Base-by-base conservation (phyloP, 2,113 vertebrate species). In the Ariopsis seemanni region DNA sequence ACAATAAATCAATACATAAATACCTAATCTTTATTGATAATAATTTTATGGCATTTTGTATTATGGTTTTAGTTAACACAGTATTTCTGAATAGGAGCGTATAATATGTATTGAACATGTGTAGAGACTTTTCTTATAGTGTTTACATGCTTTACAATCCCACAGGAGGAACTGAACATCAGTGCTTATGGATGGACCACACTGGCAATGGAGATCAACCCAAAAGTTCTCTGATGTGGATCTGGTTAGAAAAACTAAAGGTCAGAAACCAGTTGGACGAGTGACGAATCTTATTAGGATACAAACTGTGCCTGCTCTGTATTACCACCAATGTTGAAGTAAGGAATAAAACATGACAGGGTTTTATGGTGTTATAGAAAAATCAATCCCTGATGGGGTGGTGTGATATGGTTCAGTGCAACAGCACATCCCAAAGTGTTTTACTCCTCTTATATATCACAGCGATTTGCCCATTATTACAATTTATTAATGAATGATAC, bases 191-290 rank as follows among this genome's bases (percentile, higher is more conserved):
- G 94, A 72, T 96, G 96, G 96, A 93, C 94, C 75, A 91, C 93
- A 12, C 89, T 97, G 74, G 93, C 93, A 67, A 93, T 93, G 0
- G 96, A 96, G 88, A 91, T 90, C 1, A 93, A 96, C 82, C 95
- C 95, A 63, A 90, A 92, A 12, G 93, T 97, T 69, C 94, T 81
- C 91, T 97, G 22, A 88, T 97, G 83, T 96, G 95, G 95, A 93
- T 91, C 50, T 97, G 96, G 96, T 88, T 97, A 85, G 94, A 96
- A 27, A 95, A 92, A 42, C 42, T 42, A 42, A 42, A 42, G 42
- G 96, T 96, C 50, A 90, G 92, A 90, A 53, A n/a, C 85, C n/a
- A 62, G 52, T 77, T 10, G 60, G 1, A 52, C 1, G 57, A 69
- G 1, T 55, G 18, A 22, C 34, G 62, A 53, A 71, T 7, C 1